These are phyloP conservation scores for Gobio gobio DNA, from an alignment of 2,113 vertebrate species.

Conservation along the genomic window DNA sequence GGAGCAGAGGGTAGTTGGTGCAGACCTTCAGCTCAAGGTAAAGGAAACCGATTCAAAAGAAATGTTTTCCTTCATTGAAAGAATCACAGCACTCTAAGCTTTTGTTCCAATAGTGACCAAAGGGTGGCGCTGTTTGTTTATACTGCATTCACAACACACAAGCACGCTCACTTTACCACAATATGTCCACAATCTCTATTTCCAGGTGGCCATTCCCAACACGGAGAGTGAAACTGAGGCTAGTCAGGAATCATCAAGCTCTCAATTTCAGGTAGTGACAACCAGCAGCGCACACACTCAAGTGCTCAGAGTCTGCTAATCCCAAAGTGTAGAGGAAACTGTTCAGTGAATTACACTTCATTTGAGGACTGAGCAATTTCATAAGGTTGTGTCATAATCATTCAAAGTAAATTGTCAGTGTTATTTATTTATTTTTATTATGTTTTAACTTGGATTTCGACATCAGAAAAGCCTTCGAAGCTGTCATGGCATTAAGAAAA, in stretches of 20 bases:
- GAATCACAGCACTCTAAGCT: not conserved
- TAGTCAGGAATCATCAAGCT: constrained; percentile 61
- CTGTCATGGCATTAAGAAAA: not conserved
- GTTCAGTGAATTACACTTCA: not conserved
- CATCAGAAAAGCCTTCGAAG: not conserved
- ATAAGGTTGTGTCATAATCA: no score
- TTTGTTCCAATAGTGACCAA: not conserved
- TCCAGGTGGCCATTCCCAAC: constrained; percentile 68
- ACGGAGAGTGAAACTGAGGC: constrained; percentile 64
- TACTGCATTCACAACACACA: not conserved
- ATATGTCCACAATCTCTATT: constrained; percentile 42
- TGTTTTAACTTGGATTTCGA: not conserved
- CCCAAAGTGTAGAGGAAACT: not conserved
- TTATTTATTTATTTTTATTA: no score
- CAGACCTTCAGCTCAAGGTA: constrained; percentile 92
- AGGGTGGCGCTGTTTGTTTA: not conserved
- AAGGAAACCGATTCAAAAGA: constrained; percentile 4
- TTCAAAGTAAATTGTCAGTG: no score
- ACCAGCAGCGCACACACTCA: not conserved
- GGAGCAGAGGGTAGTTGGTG: constrained; percentile 86
- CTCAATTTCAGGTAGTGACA: constrained; percentile 73
- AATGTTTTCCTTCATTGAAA: not conserved
- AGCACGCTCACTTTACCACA: not conserved
- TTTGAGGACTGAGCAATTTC: no score
- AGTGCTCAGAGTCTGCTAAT: not conserved